These are phyloP conservation scores for Heliconius hermathena DNA, from an alignment of 1,140 invertebrate genomes.

Conservation along the genomic window DNA sequence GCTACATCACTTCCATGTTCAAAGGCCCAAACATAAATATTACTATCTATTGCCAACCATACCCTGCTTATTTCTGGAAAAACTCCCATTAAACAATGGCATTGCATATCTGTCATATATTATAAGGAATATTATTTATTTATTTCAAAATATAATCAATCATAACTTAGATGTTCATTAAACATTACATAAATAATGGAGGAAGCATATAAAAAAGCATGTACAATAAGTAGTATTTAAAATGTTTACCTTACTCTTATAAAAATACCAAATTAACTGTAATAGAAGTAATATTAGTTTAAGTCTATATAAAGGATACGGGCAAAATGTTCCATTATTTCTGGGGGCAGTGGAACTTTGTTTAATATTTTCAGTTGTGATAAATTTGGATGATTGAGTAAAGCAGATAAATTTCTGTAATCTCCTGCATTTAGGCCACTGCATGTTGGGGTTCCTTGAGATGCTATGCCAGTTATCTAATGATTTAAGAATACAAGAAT, in stretches of 20 bases:
- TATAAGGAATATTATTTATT: constrained; percentile 19
- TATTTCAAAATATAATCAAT: too few species aligned
- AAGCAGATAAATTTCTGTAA: constrained; percentile 90
- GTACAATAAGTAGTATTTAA: too few species aligned
- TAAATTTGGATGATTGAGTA: constrained; percentile 85
- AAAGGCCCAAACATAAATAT: constrained; percentile 98
- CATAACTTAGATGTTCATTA: too few species aligned
- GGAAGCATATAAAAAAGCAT: too few species aligned
- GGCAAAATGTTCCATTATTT: constrained; percentile 96
- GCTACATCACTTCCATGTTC: constrained; percentile 95
- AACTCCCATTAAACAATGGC: constrained; percentile 97
- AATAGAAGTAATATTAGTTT: neutral
- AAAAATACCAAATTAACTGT: neutral
- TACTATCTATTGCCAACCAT: constrained; percentile 98
- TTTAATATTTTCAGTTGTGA: constrained; percentile 91
- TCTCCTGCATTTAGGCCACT: constrained; percentile 95
- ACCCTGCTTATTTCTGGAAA: constrained; percentile 97
- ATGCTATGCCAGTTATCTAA: constrained; percentile 80
- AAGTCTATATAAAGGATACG: constrained; percentile 87
- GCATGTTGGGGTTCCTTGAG: constrained; percentile 86
- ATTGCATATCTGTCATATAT: constrained; percentile 90
- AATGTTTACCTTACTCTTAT: too few species aligned
- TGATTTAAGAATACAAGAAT: constrained; percentile 44
- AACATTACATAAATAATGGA: too few species aligned
- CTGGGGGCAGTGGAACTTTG: constrained; percentile 93